Evolutionary conservation across 2,888 invertebrate genomes (phyloP), one percentile per base, ranked within the genome.

Genomic region (Orthosia gracilis): DNA sequence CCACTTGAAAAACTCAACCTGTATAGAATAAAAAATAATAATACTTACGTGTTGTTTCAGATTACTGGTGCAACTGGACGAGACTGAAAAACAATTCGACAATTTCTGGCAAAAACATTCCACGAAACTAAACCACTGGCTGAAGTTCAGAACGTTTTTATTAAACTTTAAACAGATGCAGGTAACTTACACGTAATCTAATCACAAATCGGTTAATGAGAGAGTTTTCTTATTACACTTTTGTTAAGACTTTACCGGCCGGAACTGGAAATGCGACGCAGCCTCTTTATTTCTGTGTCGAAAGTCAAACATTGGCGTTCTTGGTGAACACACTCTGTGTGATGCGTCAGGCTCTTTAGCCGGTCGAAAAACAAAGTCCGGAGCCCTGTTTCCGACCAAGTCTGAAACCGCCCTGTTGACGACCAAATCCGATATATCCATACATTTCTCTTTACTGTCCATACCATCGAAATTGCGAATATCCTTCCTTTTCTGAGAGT

Each of bases 91-190:
- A 89, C 98, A 98, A 83, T 99, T 99, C 94, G 99, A 99, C 93
- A 98, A 98, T 88, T 99, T 99, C 96, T 99, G 99, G 99, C 97
- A 97, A 73, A 98, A 98, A 89, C 99, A 99, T 97, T 98, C 99
- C 88, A 97, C 98, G 75, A 98, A 98, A 90, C 96, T 99, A 91
- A 98, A 98, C 89, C 98, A 99, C 93, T 99, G 99, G 96, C 96
- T 99, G 84, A 98, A 98, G 89, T 97, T 99, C 90, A 97, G 99
- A 88, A 97, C 98, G 89, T 99, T 99, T 96, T 99, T 99, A 96
- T 98, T 99, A 91, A 98, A 99, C 92, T 99, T 99, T 93, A 98
- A 98, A 91, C 98, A 99, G 93, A 97, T 99, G 89, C 98, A 98
- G 97, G 97, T 98, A 91, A 93, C 75, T 62, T 84, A 74, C 45